A percentile compares a stretch with the other conserved stretches of the same genome.
These are phyloP conservation scores for Heliornis fulica DNA, from an alignment of 2,113 vertebrate genomes.

Conservation along the genomic window DNA sequence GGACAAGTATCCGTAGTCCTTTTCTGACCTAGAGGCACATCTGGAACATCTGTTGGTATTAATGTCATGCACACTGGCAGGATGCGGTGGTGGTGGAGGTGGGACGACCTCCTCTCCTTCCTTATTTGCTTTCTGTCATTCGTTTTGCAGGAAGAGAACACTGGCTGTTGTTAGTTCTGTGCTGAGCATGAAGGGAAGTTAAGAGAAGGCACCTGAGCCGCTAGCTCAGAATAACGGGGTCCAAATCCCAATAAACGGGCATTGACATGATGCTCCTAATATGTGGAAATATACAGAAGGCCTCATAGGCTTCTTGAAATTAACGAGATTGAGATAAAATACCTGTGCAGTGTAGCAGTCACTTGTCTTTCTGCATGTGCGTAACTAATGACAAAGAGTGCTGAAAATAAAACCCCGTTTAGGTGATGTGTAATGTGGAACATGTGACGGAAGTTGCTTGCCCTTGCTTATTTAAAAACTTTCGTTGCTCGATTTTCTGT, in stretches of 20 bases:
- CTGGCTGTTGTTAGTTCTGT: neutral
- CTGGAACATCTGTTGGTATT: neutral
- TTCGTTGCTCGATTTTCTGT: neutral
- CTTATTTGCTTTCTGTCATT: neutral
- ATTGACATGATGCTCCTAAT: neutral
- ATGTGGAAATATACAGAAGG: neutral
- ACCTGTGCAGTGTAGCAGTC: fast-evolving
- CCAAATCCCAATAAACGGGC: neutral
- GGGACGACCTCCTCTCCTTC: neutral
- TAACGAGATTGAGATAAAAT: neutral
- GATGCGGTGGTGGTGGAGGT: neutral
- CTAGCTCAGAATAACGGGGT: neutral
- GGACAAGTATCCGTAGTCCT: neutral
- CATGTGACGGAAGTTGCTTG: neutral
- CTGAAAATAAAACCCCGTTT: neutral
- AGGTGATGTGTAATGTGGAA: neutral
- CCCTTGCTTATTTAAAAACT: conserved; percentile 11
- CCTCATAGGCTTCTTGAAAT: neutral
- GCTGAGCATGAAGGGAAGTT: neutral
- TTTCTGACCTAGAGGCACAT: neutral
- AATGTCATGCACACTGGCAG: neutral
- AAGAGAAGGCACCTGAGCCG: neutral
- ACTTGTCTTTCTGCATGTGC: neutral
- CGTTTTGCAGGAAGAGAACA: neutral
- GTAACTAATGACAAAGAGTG: neutral